Evolutionary conservation across 1,140 invertebrate species (phyloP).

Genomic region (Achroia grisella): DNA sequence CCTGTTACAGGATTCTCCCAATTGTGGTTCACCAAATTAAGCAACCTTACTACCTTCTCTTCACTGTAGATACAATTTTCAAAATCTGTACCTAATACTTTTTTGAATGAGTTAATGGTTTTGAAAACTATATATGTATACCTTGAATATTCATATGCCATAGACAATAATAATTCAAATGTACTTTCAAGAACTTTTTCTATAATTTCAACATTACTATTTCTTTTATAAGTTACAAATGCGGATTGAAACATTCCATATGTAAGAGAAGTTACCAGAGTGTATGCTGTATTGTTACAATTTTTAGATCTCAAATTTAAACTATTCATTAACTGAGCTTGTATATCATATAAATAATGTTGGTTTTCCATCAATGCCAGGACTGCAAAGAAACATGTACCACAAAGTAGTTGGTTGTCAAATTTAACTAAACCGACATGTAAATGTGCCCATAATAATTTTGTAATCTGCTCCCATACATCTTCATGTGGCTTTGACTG

Average conservation of each 20-base stretch:
- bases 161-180: conserved; percentile 35
- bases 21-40: conserved; percentile 62
- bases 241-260: conserved; percentile 66
- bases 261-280: conserved; percentile 33
- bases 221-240: conserved; percentile 31
- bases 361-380: conserved; percentile 24
- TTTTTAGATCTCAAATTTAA: conserved; percentile 13
- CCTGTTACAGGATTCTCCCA: conserved; percentile 69
- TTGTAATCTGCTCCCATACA: conserved; percentile 25
- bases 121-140: conserved; percentile 60
- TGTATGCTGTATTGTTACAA: conserved; percentile 9
- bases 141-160: conserved; percentile 60
- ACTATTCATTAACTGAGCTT: conserved; percentile 26
- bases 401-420: conserved; percentile 55
- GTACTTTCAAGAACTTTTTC: conserved; percentile 24
- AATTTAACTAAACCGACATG: conserved; percentile 27
- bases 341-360: conserved; percentile 30
- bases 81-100: conserved; percentile 38
- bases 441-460: conserved; percentile 45
- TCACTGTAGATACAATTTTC: conserved; percentile 33
- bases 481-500: conserved; percentile 8
- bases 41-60: conserved; percentile 34
- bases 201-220: conserved; percentile 4
- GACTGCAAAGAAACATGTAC: conserved; percentile 47
- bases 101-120: conserved; percentile 52